Base-by-base conservation (phyloP, 1,140 invertebrate species). In the Charaxes varanes region DNA sequence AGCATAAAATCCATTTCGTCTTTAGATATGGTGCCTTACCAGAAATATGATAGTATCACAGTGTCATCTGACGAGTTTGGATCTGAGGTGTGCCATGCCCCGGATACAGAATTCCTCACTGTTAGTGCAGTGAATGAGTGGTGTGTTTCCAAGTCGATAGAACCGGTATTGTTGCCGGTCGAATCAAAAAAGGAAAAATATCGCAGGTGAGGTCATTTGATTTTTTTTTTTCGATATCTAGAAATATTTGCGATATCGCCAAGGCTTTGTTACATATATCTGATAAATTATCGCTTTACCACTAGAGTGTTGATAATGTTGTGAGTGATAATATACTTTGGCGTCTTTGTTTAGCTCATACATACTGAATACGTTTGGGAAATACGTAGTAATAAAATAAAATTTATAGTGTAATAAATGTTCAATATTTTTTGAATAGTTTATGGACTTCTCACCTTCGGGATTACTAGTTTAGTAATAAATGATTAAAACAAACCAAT, bases 71-170 rank as follows among this genome's bases (percentile, higher is more conserved):
- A 84, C 43, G 81, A 84, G 61, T 84, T 79, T 37, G 81, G 81
- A 34, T 81, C 81, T 2, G 81, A 84, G 51, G 66, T 80, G 44
- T 83, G 79, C 40, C 77, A 80, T 42, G 77, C 74, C 13, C 76
- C 77, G 23, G 68, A 78, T 50, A 73, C 68, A 12, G 76, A 82
- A 42, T 81, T 78, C 48, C 63, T 81, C 26, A 74, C 77, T 41
- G 81, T 84, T 53, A 83, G 77, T 77, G 81, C 81, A 55, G 77
- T 84, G 48, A 84, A 84, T 57, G 74, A 80, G 46, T 82, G 79
- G 74, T 81, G 78, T 62, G 62, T 79, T 41, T 65, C 76, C 41
- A 71, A 74, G 50, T 73, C 77, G 36, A 49, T 51, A 24, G 73
- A 71, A 61, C 70, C 72, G 51, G 65, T 71, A 65, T 67, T 82